These are phyloP conservation scores for Sphaeridia pumilis DNA, from an alignment of 2,888 invertebrate genomes.

Conservation along the genomic window DNA sequence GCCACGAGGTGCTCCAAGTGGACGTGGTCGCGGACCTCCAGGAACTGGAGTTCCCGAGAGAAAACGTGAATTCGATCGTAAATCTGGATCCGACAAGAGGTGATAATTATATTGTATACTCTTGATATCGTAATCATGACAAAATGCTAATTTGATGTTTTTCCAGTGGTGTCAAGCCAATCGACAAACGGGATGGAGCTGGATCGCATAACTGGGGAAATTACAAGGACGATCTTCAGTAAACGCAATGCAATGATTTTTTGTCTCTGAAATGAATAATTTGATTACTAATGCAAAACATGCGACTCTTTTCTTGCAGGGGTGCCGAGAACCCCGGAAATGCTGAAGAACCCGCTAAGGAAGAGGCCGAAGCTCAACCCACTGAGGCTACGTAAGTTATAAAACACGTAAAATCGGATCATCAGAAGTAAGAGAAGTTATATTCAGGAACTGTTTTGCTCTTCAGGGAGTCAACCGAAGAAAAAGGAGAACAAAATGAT, in stretches of 20 bases:
- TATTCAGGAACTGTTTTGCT: background rate
- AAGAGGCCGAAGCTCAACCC: slow-evolving; percentile 21
- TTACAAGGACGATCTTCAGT: slow-evolving; percentile 78
- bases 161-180: slow-evolving; percentile 69
- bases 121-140: background rate
- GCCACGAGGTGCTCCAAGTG: slow-evolving; percentile 43
- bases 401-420: background rate
- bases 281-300: background rate
- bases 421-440: background rate
- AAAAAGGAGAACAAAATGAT: slow-evolving; percentile 37
- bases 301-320: background rate
- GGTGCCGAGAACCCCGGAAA: slow-evolving; percentile 8
- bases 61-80: slow-evolving; percentile 86
- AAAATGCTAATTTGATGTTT: background rate
- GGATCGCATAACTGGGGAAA: slow-evolving; percentile 95
- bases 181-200: slow-evolving; percentile 87
- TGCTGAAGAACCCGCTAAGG: slow-evolving; percentile 26
- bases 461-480: slow-evolving; percentile 35
- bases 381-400: slow-evolving; percentile 25
- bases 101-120: slow-evolving; percentile 39
- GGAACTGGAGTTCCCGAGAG: slow-evolving; percentile 38
- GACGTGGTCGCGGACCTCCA: slow-evolving; percentile 39
- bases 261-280: background rate
- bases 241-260: slow-evolving; percentile 38
- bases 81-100: slow-evolving; percentile 91